Percentiles rank a stretch among this genome's conserved stretches.
phyloP scores from a whole-genome alignment of 2,113 vertebrate species.

The Pycnonotus jocosus region DNA sequence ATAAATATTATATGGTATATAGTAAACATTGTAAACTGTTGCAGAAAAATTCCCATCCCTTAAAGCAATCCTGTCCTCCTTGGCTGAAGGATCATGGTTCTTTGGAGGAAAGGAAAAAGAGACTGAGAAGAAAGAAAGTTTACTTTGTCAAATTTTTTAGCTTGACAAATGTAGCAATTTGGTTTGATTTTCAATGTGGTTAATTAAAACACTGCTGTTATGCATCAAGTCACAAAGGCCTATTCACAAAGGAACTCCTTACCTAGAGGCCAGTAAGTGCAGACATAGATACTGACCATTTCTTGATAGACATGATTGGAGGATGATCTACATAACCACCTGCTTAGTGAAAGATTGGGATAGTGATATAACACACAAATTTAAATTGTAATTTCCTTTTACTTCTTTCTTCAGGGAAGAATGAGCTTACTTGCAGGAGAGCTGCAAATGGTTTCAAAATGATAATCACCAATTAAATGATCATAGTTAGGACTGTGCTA shows the following conservation, averaged over 20 bases:
- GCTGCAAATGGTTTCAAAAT: not conserved
- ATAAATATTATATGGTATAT: not conserved
- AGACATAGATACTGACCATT: not conserved
- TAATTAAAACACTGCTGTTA: not conserved
- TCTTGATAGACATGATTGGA: not conserved
- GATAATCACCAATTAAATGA: not conserved
- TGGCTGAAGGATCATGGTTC: not conserved
- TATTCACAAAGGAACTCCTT: not conserved
- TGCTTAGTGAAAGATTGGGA: not conserved
- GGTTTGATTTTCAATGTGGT: not conserved
- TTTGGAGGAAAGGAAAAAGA: not conserved
- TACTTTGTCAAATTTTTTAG: not conserved
- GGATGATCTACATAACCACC: not conserved
- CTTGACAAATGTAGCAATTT: not conserved
- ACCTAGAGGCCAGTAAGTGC: not conserved
- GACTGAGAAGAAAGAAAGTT: not conserved
- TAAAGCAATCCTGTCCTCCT: not conserved
- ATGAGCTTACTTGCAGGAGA: not conserved
- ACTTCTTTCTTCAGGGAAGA: not conserved
- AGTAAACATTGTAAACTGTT: not conserved
- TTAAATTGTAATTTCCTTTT: not conserved
- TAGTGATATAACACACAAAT: not conserved
- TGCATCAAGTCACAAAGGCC: accelerated
- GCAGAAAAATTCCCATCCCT: not conserved
- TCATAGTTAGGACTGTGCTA: not conserved